phyloP scores from a whole-genome alignment of 2,888 invertebrate genomes.

The Carabus problematicus region DNA sequence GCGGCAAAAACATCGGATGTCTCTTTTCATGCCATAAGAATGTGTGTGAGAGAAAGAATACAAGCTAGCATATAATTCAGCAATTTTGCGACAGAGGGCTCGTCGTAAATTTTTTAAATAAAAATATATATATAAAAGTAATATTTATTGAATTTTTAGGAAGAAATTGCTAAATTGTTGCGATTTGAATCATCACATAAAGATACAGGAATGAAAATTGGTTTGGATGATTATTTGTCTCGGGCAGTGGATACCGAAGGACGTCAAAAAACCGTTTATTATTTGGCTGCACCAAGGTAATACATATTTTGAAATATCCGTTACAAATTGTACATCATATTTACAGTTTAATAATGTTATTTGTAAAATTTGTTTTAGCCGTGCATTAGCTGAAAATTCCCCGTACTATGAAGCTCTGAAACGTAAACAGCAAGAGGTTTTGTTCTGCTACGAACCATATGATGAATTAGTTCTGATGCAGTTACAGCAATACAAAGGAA shows the following conservation, averaged over 20 bases:
- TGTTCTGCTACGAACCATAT: constrained; percentile 97
- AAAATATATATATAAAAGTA: no score
- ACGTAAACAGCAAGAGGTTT: constrained; percentile 85
- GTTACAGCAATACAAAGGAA: constrained; percentile 79
- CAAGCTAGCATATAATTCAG: no score
- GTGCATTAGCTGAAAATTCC: constrained; percentile 89
- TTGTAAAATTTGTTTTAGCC: constrained; percentile 65
- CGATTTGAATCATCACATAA: constrained; percentile 90
- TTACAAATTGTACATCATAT: neutral
- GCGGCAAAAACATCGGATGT: neutral
- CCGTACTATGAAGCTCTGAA: constrained; percentile 95
- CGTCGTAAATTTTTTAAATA: no score
- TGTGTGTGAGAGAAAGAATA: no score
- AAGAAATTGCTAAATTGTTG: constrained; percentile 87
- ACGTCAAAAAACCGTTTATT: constrained; percentile 87
- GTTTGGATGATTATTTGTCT: constrained; percentile 78
- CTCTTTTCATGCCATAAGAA: no score
- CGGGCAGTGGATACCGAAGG: constrained; percentile 66
- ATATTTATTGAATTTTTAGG: constrained; percentile 62
- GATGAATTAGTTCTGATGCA: constrained; percentile 95
- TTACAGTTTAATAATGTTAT: neutral
- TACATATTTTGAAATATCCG: constrained; percentile 38
- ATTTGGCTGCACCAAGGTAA: constrained; percentile 91
- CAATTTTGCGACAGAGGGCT: no score
- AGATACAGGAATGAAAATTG: constrained; percentile 73